phyloP scores from a whole-genome alignment of 2,888 invertebrate species.

The Andrena praecox region DNA sequence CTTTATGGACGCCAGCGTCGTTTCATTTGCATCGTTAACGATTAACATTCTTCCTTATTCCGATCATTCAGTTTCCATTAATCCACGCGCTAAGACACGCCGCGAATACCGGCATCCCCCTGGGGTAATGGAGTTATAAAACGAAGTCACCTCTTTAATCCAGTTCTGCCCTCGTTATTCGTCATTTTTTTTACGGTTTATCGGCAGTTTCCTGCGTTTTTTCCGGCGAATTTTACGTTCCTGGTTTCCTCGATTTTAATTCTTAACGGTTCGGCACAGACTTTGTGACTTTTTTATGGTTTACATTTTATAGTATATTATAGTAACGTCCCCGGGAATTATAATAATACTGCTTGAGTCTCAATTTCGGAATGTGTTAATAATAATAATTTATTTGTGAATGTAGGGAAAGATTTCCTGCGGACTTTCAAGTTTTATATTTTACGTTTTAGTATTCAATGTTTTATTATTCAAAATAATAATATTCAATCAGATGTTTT shows the following conservation, averaged over 20 bases:
- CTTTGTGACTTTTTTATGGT: background rate
- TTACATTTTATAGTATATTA: background rate
- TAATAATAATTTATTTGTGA: too few species aligned
- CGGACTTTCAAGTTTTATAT: too few species aligned
- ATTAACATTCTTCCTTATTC: constrained; percentile 32
- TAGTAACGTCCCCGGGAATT: too few species aligned
- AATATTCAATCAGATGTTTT: too few species aligned
- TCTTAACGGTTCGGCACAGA: background rate
- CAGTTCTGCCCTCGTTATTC: background rate
- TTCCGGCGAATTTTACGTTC: background rate
- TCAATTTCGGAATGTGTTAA: too few species aligned
- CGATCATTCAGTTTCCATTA: constrained; percentile 23
- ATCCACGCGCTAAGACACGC: constrained; percentile 5
- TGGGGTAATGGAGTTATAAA: background rate
- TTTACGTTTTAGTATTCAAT: too few species aligned
- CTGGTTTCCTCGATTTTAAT: background rate
- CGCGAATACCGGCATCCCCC: background rate
- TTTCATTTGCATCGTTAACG: constrained; percentile 50
- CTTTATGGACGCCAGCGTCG: background rate
- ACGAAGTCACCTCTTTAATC: background rate
- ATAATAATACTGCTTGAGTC: too few species aligned
- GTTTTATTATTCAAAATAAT: too few species aligned
- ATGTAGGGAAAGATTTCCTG: too few species aligned
- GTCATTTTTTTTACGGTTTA: background rate
- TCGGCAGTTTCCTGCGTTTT: too few species aligned